Base-by-base conservation (phyloP, 2,113 vertebrate genomes). In the Oncorhynchus clarkii region DNA sequence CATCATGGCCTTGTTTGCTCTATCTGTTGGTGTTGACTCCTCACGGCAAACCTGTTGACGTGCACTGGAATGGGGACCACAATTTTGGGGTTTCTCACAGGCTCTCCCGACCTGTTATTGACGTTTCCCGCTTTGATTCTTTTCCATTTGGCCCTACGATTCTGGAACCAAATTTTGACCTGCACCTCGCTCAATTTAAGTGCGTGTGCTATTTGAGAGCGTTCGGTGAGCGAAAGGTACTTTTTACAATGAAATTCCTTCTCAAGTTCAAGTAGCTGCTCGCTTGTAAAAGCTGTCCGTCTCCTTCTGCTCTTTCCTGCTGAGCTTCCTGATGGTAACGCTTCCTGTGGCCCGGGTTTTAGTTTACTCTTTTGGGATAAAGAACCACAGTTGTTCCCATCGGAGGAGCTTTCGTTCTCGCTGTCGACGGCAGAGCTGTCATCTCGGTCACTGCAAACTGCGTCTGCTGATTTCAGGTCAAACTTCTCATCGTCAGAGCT, bases 161-260 rank as follows among this genome's bases (percentile, higher is more conserved):
- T 97, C 92, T 97, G 96, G 80, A 97, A 97, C 96, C 96, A 97
- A 84, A 97, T 97, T 90, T 97, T 97, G 82, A 97, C 96, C 91
- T 97, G 96, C 78, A 99, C 97, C 90, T 99, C 97, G 79, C 96
- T 98, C 81, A 98, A 95, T 90, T 99, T 99, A 62, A 99, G 95
- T 66, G 97, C 96, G 2, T 98, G 97, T 0, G 97, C 97, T 59
- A 99, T 99, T 92, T 99, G 97, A 0, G 97, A 99, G 79, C 97
- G 96, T 88, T 98, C 97, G 0, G 97, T 98, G 79, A 99, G 92
- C 26, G 94, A 95, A 79, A 99, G 95, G 91, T 98, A 99, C 81
- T 99, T 98, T 94, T 99, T 99, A 91, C 97, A 98, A 81, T 99
- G 97, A 75, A 99, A 99, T 82, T 97, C 96, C 90, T 97, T 97